Percentiles rank a stretch among this genome's conserved stretches.
These are phyloP conservation scores for Drosophila picticornis DNA, from an alignment of 2,888 invertebrate species.

Conservation along the genomic window DNA sequence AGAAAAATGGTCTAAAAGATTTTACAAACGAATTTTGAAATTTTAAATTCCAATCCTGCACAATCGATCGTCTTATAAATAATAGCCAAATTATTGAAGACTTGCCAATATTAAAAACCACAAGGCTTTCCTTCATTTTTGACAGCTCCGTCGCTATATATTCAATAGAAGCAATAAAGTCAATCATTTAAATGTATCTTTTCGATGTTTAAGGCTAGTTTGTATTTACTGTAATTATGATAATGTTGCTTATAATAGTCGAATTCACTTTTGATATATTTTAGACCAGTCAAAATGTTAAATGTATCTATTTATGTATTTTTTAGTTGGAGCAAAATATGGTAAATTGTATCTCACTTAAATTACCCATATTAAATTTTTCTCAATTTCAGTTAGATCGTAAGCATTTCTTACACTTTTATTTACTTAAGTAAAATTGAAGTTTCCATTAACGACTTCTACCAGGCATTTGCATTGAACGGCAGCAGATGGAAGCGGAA, in stretches of 20 bases:
- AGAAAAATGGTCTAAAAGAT: background rate
- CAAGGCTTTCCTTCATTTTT: background rate
- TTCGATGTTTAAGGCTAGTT: background rate
- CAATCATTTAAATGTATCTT: background rate
- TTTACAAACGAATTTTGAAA: background rate
- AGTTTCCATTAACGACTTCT: slow-evolving; percentile 35
- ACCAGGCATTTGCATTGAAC: slow-evolving; percentile 11
- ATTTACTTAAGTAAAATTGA: slow-evolving; percentile 7
- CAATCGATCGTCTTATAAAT: background rate
- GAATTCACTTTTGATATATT: background rate
- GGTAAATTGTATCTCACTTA: background rate
- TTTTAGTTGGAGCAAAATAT: background rate
- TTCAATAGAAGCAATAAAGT: background rate
- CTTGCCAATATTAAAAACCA: background rate
- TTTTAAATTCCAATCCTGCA: background rate
- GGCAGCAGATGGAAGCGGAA: slow-evolving; percentile 43
- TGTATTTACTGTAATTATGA: background rate
- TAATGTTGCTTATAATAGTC: background rate
- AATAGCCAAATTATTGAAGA: background rate
- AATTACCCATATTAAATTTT: background rate
- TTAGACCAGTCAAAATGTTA: background rate
- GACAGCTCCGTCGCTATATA: background rate
- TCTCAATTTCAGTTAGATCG: background rate
- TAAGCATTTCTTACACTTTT: background rate
- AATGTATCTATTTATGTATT: background rate